Percentiles rank a stretch among this genome's conserved stretches.
These are phyloP conservation scores for Lutraria rhynchaena DNA, from an alignment of 1,140 invertebrate genomes.

Conservation along the genomic window DNA sequence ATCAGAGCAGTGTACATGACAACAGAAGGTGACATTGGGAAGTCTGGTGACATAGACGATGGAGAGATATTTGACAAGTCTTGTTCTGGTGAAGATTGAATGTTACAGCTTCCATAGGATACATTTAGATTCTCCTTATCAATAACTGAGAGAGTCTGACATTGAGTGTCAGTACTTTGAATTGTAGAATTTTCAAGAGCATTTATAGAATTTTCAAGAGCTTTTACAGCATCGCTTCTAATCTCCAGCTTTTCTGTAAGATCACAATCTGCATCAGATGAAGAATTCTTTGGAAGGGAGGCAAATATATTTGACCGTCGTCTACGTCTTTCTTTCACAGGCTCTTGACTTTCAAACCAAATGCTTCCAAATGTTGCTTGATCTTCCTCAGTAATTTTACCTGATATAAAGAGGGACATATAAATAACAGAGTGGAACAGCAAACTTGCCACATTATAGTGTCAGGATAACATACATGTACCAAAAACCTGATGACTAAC, in stretches of 20 bases:
- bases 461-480: neutral
- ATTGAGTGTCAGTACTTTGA: too few species aligned
- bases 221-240: too few species aligned
- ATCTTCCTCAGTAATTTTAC: neutral
- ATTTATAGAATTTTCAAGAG: too few species aligned
- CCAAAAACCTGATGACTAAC: too few species aligned
- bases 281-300: too few species aligned
- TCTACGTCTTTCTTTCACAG: slow-evolving; percentile 27
- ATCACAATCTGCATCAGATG: too few species aligned
- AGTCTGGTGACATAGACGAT: slow-evolving; percentile 51
- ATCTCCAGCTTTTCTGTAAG: too few species aligned
- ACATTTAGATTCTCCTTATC: neutral
- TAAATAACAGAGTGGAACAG: neutral
- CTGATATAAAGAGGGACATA: neutral
- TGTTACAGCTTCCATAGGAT: neutral
- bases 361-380: slow-evolving; percentile 22
- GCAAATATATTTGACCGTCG: slow-evolving; percentile 28
- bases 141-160: neutral
- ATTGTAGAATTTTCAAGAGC: neutral
- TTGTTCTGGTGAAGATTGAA: neutral
- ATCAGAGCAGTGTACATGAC: neutral
- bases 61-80: slow-evolving; percentile 16
- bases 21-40: slow-evolving; percentile 12
- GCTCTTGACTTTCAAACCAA: slow-evolving; percentile 31
- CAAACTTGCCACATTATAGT: neutral